Evolutionary conservation across 2,113 vertebrate genomes (phyloP), one percentile per base, ranked within the genome.

Genomic region (Haemorhous mexicanus): DNA sequence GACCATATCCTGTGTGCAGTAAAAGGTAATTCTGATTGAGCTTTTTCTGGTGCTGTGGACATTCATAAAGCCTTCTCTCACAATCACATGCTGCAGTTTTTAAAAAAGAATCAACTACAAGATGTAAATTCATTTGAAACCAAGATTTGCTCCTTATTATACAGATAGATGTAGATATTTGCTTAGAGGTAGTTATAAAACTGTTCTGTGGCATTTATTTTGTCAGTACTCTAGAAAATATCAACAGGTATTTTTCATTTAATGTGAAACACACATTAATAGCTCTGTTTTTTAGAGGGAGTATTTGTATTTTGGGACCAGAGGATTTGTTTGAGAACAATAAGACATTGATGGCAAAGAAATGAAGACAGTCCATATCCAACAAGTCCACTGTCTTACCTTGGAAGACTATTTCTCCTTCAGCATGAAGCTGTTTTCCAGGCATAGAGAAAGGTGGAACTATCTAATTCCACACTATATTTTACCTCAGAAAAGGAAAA

Each of bases 1-100:
- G 64, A 70, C 28, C 72, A 70, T 90, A 94, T 77, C 79, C 76
- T 90, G 72, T 90, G n/a, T 74, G 46, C 70, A 88, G 74, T 93
- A 63, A 86, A 94, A 84, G 46, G 63, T 70, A 81, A 74, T 74
- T 92, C 72, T 67, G 39, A 80, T 11, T 46, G 35, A 93, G 30
- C 18, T 74, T 87, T 92, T 84, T 77, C 83, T 5, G 4, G 33
- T 83, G 63, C 30, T 86, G 3, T 50, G 56, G 47, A 23, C 35
- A 63, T 88, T 90, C 35, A 30, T 67, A 74, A 93, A 70, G 21
- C 61, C 56, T 76, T 90, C 14, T 62, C 44, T 80, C 64, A 80
- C 49, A 85, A 88, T 35, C 33, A 49, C 33, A 23, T 59, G 23
- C 41, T 86, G 75, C 10, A 43, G 28, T 70, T 84, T 43, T 12